phyloP scores from a whole-genome alignment of 2,888 invertebrate genomes.

The Microdon myrmicae region DNA sequence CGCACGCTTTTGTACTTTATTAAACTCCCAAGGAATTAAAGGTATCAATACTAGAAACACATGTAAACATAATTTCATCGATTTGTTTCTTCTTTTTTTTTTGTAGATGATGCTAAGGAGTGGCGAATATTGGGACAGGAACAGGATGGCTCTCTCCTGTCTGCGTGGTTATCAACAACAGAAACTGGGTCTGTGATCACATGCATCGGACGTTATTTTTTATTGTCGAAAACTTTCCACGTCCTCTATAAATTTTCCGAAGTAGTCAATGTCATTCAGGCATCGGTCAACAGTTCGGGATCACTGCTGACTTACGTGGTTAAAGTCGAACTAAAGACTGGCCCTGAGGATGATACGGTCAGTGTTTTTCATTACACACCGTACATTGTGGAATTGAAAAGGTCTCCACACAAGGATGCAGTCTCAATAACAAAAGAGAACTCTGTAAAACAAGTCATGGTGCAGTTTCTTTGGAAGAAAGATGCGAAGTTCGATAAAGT shows the following conservation, averaged over 20 bases:
- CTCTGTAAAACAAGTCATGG: constrained; percentile 78
- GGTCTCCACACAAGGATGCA: constrained; percentile 62
- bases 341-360: constrained; percentile 54
- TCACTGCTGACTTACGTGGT: constrained; percentile 76
- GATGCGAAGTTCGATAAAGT: constrained; percentile 58
- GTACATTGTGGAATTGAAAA: constrained; percentile 72
- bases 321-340: constrained; percentile 68
- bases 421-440: constrained; percentile 68
- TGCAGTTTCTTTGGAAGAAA: constrained; percentile 73
- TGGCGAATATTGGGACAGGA: constrained; percentile 86
- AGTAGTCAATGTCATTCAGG: constrained; percentile 79
- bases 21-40: constrained; percentile 62
- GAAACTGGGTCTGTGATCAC: constrained; percentile 61
- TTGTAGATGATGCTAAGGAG: constrained; percentile 75
- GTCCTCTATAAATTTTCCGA: constrained; percentile 73
- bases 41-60: constrained; percentile 53
- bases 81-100: constrained; percentile 1
- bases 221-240: constrained; percentile 71
- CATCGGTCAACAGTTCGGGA: constrained; percentile 77
- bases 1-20: constrained; percentile 65
- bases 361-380: constrained; percentile 71
- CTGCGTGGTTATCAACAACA: constrained; percentile 73
- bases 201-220: constrained; percentile 73
- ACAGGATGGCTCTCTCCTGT: constrained; percentile 77
- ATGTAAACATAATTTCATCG: not conserved